phyloP scores from a whole-genome alignment of 2,888 invertebrate species.

The Hyles lineata region DNA sequence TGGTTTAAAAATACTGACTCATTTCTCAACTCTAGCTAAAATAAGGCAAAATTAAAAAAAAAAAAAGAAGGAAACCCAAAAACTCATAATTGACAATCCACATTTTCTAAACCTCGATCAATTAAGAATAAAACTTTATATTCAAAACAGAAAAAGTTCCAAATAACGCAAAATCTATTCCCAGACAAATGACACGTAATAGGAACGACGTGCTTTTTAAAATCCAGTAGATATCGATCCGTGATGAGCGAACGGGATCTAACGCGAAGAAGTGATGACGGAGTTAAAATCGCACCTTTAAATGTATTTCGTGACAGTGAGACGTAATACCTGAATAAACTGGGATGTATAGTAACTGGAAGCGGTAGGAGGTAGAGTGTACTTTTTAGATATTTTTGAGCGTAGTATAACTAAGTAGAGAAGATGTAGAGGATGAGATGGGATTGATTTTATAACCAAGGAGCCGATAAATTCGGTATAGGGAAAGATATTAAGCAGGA shows the following conservation, averaged over 20 bases:
- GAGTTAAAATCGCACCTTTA: slow-evolving; percentile 67
- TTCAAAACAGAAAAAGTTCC: background rate
- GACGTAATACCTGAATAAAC: slow-evolving; percentile 48
- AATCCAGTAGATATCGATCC: background rate
- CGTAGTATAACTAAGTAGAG: too few species aligned
- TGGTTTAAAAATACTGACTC: too few species aligned
- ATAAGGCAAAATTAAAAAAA: too few species aligned
- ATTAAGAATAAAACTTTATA: too few species aligned
- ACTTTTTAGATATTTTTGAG: background rate
- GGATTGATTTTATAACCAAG: background rate
- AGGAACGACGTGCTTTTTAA: slow-evolving; percentile 8
- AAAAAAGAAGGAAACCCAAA: too few species aligned
- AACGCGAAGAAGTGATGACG: slow-evolving; percentile 18
- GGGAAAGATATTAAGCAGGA: too few species aligned
- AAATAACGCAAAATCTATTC: background rate
- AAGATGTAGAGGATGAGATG: too few species aligned
- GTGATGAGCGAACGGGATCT: slow-evolving; percentile 1
- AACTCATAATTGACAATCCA: too few species aligned
- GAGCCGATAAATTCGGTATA: too few species aligned
- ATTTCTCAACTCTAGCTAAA: too few species aligned
- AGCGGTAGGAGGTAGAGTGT: background rate
- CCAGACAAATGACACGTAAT: background rate
- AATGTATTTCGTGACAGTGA: slow-evolving; percentile 65
- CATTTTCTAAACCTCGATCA: too few species aligned
- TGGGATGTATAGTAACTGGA: background rate